Evolutionary conservation across 2,113 vertebrate species (phyloP), one percentile per base, ranked within the genome.

Genomic region (Willisornis vidua): DNA sequence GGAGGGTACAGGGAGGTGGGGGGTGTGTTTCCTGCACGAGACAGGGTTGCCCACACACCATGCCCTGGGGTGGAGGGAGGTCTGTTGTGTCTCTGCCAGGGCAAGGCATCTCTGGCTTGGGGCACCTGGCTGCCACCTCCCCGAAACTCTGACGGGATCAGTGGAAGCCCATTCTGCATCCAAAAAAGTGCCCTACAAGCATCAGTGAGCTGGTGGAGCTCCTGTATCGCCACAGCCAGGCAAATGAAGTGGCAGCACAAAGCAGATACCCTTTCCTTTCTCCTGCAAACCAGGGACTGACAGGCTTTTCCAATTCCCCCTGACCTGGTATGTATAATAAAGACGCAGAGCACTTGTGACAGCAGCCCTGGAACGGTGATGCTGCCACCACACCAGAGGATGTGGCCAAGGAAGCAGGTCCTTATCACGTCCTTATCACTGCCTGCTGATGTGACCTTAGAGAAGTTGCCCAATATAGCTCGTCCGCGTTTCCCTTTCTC

Each of bases 381-480:
- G 35, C 67, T 83, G 76, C 72, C 0, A 0, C 89, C 65, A 22
- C 48, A 12, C 46, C 3, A 5, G 55, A 80, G 84, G 76, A 89
- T 9, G 72, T 77, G 80, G 86, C 80, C 77, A 51, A 76, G 80
- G 80, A 84, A 66, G 86, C 94, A 78, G 85, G 92, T 48, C 83
- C 79, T 90, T 51, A 92, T 84, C 41, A 3, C 6, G 0, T 63
- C 83, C 91, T 87, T 75, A 81, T 74, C 41, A 0, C 86, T 84
- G 66, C 87, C 73, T 91, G 78, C 29, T 76, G 85, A 63, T 68
- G 82, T 85, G 87, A 85, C 96, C 90, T 94, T 79, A 85, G 45
- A 77, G 74, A 33, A 84, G 88, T 22, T 90, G 73, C 94, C 89
- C 82, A 52, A 92, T 78, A 66, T 48, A 78, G 76, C 70, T 85